Base-by-base conservation (phyloP, 2,797 vertebrate genomes). In the Rhyacichthys aspro region DNA sequence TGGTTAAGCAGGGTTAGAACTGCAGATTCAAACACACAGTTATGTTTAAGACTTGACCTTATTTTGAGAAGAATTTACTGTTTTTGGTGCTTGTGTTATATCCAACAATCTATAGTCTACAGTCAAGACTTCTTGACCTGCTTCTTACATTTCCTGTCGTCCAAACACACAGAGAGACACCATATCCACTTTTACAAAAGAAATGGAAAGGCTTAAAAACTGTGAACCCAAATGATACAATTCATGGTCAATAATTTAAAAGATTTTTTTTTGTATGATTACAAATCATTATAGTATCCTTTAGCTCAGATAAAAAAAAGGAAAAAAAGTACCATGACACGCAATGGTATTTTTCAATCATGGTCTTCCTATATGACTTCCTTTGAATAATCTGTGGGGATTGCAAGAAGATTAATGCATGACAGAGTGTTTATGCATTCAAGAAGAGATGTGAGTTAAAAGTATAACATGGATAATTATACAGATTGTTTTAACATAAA, bases 371-470 rank as follows among this genome's bases (percentile, higher is more conserved):
- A 34, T 77, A 68, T 64, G 52, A 80, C 67, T 73, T 76, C 47
- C 60, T 74, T 48, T 54, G 16, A 63, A 17, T 84, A 83, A 85
- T 87, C 66, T 70, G 59, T 11, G 11, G 59, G 76, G 63, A 85
- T 82, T 82, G 62, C 11, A 73, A 55, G 49, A 67, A 82, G 70
- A 83, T 87, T 77, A 71, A 70, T 71, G 43, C 45, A 55, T 48
- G 5, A 44, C 38, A 38, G 48, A 18, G 5, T 23, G 9, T 7
- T 11, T 43, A 10, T 63, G 41, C 11, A 17, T 72, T 63, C 9
- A 58, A 43, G 68, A 14, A 12, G 23, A 7, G 2, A 18, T 38
- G 8, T 11, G 38, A 23, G 18, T 19, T 19, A 18, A 53, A 52
- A 38, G 18, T 12, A 39, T 17, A 55, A 37, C 15, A n/a, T 7